Percentiles rank a stretch among this genome's conserved stretches.
phyloP scores from a whole-genome alignment of 2,797 vertebrate species.

The Paramormyrops hopkinsi region DNA sequence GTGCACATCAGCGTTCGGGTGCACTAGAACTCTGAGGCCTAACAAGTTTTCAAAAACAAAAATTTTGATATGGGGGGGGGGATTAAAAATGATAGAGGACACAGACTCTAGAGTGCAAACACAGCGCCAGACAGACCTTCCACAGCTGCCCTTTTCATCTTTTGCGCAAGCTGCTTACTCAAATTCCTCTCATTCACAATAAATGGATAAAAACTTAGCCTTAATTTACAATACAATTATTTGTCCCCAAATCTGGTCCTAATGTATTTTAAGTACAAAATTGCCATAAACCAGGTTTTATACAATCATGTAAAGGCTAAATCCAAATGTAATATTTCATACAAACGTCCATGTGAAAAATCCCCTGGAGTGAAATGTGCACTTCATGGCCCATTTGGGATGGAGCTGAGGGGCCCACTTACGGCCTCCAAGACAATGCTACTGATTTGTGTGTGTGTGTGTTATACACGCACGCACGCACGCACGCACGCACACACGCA shows the following conservation, averaged over 20 bases:
- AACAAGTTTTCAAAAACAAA: neutral
- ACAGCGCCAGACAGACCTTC: constrained; percentile 75
- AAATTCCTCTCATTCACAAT: constrained; percentile 62
- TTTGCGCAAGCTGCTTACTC: constrained; percentile 87
- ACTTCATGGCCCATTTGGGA: constrained; percentile 57
- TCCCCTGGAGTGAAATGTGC: constrained; percentile 70
- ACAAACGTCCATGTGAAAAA: constrained; percentile 83
- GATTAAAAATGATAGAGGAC: neutral
- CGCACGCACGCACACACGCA: too few relatives aligned
- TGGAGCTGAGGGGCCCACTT: constrained; percentile 68
- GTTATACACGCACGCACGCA: too few relatives aligned
- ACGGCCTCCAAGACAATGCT: constrained; percentile 89
- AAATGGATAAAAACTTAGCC: constrained; percentile 88
- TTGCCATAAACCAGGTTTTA: constrained; percentile 92
- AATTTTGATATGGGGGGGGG: neutral
- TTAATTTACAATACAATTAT: constrained; percentile 98
- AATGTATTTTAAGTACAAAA: constrained; percentile 84
- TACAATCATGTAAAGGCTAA: constrained; percentile 97
- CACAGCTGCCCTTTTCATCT: constrained; percentile 69
- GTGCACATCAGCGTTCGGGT: neutral
- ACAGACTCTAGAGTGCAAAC: neutral
- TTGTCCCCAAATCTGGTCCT: constrained; percentile 72
- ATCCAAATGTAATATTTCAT: constrained; percentile 85
- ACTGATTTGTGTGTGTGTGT: constrained; percentile 63
- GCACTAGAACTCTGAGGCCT: neutral